phyloP scores from a whole-genome alignment of 2,797 vertebrate species.

The Anguilla obscura region DNA sequence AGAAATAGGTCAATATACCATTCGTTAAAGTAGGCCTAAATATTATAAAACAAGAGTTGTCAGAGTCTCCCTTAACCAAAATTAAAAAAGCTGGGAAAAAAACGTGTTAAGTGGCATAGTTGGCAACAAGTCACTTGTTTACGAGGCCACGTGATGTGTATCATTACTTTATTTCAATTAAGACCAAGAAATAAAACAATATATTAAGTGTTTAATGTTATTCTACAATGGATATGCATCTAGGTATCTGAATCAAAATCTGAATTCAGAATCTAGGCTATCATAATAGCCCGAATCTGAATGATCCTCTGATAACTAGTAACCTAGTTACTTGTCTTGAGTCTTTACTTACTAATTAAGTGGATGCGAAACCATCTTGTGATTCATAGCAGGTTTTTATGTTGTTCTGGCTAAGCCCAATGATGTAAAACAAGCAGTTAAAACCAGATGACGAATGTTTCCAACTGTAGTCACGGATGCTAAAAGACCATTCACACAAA shows the following conservation, averaged over 20 bases:
- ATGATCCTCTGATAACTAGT: neutral
- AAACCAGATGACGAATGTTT: neutral
- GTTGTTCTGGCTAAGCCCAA: too few relatives aligned
- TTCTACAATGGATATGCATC: neutral
- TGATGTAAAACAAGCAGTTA: too few relatives aligned
- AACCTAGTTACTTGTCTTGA: neutral
- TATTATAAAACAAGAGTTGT: neutral
- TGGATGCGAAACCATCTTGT: too few relatives aligned
- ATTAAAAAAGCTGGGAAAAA: neutral
- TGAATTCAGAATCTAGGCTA: neutral
- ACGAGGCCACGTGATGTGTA: neutral
- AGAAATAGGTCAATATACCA: neutral
- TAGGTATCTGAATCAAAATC: neutral
- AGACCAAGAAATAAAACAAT: neutral
- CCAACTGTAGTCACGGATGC: neutral
- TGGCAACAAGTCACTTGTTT: neutral
- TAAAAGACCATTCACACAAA: too few relatives aligned
- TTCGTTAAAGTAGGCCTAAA: neutral
- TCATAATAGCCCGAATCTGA: neutral
- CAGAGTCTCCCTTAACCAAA: neutral
- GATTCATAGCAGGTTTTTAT: too few relatives aligned
- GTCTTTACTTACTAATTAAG: too few relatives aligned
- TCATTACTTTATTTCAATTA: neutral
- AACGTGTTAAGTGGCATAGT: neutral
- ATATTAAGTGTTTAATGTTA: neutral